These are phyloP conservation scores for Chaenogobius annularis DNA, from an alignment of 2,113 vertebrate genomes.

Conservation along the genomic window DNA sequence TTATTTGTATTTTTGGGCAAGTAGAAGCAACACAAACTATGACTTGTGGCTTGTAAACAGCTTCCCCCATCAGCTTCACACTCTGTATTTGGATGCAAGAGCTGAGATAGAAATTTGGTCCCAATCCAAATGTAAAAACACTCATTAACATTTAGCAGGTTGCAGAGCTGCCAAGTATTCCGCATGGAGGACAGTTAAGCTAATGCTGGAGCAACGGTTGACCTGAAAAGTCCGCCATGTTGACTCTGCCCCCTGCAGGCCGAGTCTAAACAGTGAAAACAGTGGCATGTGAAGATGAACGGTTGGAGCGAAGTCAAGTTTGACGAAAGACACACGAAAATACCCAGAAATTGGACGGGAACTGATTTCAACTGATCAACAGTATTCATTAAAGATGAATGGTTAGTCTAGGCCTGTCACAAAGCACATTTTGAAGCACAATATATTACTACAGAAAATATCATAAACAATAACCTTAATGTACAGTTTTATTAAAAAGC, in stretches of 20 bases:
- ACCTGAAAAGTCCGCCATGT: slow-evolving; percentile 1
- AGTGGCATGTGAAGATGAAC: not conserved
- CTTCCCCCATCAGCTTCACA: slow-evolving; percentile 17
- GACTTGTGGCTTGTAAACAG: slow-evolving; percentile 31
- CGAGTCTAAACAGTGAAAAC: not conserved
- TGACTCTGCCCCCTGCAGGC: slow-evolving; percentile 6
- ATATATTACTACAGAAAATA: no score
- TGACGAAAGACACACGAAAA: not conserved
- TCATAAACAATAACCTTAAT: no score
- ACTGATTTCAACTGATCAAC: not conserved
- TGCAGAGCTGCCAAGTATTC: not conserved
- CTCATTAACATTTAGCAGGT: slow-evolving; percentile 27
- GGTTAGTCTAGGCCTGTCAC: not conserved
- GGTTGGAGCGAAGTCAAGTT: not conserved
- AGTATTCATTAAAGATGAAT: not conserved
- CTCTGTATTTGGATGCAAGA: slow-evolving; percentile 12
- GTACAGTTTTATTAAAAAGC: no score
- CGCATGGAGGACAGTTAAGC: slow-evolving; percentile 15
- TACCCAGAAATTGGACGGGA: not conserved
- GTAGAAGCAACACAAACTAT: slow-evolving; percentile 12
- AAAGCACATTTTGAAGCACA: not conserved
- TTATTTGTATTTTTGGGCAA: slow-evolving; percentile 25
- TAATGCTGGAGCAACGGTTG: not conserved
- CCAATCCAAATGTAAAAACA: slow-evolving; percentile 13
- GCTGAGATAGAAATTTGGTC: slow-evolving; percentile 1